A percentile compares a stretch with the other conserved stretches of the same genome.
Conservation (phyloP, 2,888 invertebrate genomes). For the Acleris literana region DNA sequence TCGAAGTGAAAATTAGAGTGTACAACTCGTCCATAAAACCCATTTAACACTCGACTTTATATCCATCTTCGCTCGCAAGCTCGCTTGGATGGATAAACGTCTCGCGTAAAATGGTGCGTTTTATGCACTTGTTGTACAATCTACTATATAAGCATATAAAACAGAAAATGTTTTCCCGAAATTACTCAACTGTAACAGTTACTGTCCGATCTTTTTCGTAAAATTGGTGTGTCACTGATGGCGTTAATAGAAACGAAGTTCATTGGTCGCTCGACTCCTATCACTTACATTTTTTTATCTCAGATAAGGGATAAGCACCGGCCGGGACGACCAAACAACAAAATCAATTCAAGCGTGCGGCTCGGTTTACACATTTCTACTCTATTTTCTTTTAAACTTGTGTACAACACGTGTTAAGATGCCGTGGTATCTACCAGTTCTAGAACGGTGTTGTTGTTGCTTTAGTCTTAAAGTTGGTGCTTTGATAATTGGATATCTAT, state of each 20-base stretch:
- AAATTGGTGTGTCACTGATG: too few species aligned
- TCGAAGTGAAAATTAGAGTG: too few species aligned
- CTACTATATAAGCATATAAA: too few species aligned
- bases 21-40: too few species aligned
- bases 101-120: too few species aligned
- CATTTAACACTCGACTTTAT: too few species aligned
- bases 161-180: too few species aligned
- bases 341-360: neutral
- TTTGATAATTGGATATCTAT: conserved; percentile 69
- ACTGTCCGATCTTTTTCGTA: too few species aligned
- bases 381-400: conserved; percentile 2
- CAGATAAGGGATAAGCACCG: conserved; percentile 22
- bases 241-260: neutral
- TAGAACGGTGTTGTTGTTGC: conserved; percentile 66
- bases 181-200: too few species aligned
- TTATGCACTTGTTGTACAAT: too few species aligned
- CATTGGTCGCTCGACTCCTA: conserved; percentile 23
- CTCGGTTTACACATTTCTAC: neutral
- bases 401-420: conserved; percentile 39
- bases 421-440: conserved; percentile 54
- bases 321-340: conserved; percentile 21
- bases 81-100: too few species aligned
- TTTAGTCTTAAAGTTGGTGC: conserved; percentile 62
- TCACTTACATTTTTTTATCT: conserved; percentile 18
- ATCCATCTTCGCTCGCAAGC: too few species aligned